phyloP scores from a whole-genome alignment of 2,888 invertebrate genomes.

The Trissolcus brochymenae region DNA sequence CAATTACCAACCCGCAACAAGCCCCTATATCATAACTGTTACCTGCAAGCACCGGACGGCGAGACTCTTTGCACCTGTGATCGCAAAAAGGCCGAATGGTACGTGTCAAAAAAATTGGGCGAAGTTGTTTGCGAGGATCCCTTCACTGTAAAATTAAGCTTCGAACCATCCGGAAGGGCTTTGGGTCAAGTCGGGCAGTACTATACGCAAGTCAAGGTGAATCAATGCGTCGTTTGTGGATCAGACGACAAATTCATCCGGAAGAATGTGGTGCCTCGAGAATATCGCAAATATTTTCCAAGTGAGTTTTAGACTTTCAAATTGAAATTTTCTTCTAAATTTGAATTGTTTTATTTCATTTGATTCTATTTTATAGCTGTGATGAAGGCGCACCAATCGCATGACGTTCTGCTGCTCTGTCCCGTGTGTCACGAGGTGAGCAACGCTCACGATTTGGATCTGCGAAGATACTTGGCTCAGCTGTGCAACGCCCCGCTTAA shows the following conservation, averaged over 20 bases:
- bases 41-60: constrained; percentile 86
- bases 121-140: constrained; percentile 78
- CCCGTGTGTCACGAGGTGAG: constrained; percentile 83
- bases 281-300: constrained; percentile 87
- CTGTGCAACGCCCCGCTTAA: constrained; percentile 82
- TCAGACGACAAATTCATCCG: constrained; percentile 81
- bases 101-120: constrained; percentile 77
- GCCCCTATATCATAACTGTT: constrained; percentile 87
- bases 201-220: constrained; percentile 84
- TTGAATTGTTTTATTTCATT: background rate
- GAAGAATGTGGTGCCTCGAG: constrained; percentile 89
- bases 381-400: constrained; percentile 88
- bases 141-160: constrained; percentile 83
- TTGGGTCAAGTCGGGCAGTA: constrained; percentile 84
- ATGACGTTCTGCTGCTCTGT: constrained; percentile 87
- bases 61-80: constrained; percentile 87
- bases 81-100: constrained; percentile 86
- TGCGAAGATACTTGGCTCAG: constrained; percentile 80
- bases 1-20: constrained; percentile 77
- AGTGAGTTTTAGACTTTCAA: constrained; percentile 74
- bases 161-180: constrained; percentile 87
- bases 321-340: background rate
- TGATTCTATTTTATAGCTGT: constrained; percentile 77
- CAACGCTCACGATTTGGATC: constrained; percentile 80
- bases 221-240: constrained; percentile 89